Evolutionary conservation across 2,888 invertebrate species (phyloP), one percentile per base, ranked within the genome.

Genomic region (Axea sp.): DNA sequence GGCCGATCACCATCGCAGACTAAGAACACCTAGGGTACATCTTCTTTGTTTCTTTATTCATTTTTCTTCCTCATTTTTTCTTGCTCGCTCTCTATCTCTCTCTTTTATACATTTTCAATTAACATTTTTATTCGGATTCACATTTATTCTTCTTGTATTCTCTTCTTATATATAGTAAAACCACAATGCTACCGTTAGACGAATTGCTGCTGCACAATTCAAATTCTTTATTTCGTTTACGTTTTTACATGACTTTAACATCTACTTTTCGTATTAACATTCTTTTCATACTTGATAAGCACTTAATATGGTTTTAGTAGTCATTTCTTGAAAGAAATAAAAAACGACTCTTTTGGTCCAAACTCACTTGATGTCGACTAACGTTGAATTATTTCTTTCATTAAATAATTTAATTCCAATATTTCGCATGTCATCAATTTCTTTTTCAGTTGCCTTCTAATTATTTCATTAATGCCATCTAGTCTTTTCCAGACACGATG

Each of bases 21-120:
- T 85, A 84, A 84, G 81, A 87, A 83, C 83, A 87, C 81, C 64
- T 87, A 87, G 87, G 88, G 86, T 87, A 87, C 86, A 86, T 87
- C 81, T 72, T 80, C 51, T 75, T 59, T 69, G 76, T 79, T 79
- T 76, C 75, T 77, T 76, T 67, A 76, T 78, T 77, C 77, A 80
- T 82, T 81, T 78, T 78, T 73, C 75, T 73, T 73, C 76, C 67
- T 49, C 47, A 75, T 78, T 71, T 74, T 43, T 74, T 78, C 75
- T 76, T 77, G 76, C 78, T 76, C 76, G 73, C 11, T 77, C 62
- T 74, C 51, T 72, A 69, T 75, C 75, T 73, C 22, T 71, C 55
- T 75, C 30, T 64, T 55, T 45, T 55, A 51, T 64, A 67, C 30
- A 68, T 64, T 62, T 45, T 41, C 64, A 51, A 73, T 76, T 72